Percentiles rank a stretch among this genome's conserved stretches.
These are phyloP conservation scores for Chouioia cunea DNA, from an alignment of 2,888 invertebrate genomes.

Conservation along the genomic window DNA sequence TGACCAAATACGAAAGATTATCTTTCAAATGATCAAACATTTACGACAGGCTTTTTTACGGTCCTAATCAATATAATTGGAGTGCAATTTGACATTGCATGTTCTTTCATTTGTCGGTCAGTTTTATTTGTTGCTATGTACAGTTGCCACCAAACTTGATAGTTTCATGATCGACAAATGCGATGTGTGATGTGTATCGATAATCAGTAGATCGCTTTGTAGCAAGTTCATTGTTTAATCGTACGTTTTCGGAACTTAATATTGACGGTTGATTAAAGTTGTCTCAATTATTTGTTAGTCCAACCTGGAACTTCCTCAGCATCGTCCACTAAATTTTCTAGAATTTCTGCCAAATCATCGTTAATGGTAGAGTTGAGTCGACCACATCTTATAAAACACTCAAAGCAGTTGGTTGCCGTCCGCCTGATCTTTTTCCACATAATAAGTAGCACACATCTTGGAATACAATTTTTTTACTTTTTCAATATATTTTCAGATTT, in stretches of 20 bases:
- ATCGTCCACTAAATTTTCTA: constrained; percentile 43
- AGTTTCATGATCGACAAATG: no score
- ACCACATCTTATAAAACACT: constrained; percentile 47
- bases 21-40: constrained; percentile 14
- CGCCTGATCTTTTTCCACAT: constrained; percentile 55
- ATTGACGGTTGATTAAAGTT: background rate
- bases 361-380: constrained; percentile 39
- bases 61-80: background rate
- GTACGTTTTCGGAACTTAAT: background rate
- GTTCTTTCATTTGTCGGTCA: background rate
- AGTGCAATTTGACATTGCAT: constrained; percentile 8
- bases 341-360: constrained; percentile 40
- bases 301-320: constrained; percentile 29
- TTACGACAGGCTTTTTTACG: background rate
- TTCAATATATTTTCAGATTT: constrained; percentile 23
- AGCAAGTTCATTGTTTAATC: no score
- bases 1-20: background rate
- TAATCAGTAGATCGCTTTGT: no score
- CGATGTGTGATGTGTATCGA: no score
- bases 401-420: constrained; percentile 46
- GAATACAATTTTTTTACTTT: constrained; percentile 15
- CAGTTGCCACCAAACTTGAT: no score
- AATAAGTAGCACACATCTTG: constrained; percentile 56
- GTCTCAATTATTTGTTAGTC: background rate
- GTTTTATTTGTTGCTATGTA: no score